phyloP scores from a whole-genome alignment of 2,888 invertebrate species.

The Anodontia alba region DNA sequence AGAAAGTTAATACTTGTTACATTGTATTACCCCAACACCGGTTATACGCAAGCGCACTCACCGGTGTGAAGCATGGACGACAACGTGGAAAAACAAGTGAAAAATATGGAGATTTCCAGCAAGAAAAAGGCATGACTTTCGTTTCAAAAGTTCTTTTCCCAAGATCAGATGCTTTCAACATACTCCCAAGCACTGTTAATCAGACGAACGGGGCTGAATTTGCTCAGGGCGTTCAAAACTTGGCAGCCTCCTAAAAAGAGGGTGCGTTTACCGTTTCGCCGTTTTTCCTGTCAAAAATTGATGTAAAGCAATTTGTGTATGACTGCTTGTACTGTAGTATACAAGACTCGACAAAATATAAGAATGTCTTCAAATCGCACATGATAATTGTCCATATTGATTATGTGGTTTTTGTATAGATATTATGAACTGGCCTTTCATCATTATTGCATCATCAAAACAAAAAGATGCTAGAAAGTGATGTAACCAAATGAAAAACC shows the following conservation, averaged over 20 bases:
- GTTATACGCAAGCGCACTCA: slow-evolving; percentile 16
- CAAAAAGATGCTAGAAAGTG: neutral
- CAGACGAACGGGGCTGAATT: slow-evolving; percentile 71
- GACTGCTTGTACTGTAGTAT: no score
- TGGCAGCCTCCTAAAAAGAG: slow-evolving; percentile 38
- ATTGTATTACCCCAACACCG: slow-evolving; percentile 17
- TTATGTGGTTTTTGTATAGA: no score
- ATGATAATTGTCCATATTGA: no score
- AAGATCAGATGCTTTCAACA: slow-evolving; percentile 74
- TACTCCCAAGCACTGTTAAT: slow-evolving; percentile 69
- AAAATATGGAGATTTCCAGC: slow-evolving; percentile 77
- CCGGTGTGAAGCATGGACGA: slow-evolving; percentile 78
- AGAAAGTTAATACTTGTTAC: no score
- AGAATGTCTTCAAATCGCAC: no score
- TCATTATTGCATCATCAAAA: neutral
- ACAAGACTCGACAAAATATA: no score
- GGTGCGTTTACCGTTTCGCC: slow-evolving; percentile 20
- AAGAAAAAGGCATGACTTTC: slow-evolving; percentile 83
- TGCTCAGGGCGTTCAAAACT: slow-evolving; percentile 67
- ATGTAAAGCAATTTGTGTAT: no score
- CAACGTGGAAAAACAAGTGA: slow-evolving; percentile 79
- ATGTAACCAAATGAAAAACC: neutral
- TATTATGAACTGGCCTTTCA: no score
- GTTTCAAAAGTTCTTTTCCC: slow-evolving; percentile 43
- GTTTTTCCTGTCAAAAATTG: slow-evolving; percentile 22